A percentile compares a stretch with the other conserved stretches of the same genome.
phyloP scores from a whole-genome alignment of 2,113 vertebrate genomes.

The Todiramphus saurophagus region DNA sequence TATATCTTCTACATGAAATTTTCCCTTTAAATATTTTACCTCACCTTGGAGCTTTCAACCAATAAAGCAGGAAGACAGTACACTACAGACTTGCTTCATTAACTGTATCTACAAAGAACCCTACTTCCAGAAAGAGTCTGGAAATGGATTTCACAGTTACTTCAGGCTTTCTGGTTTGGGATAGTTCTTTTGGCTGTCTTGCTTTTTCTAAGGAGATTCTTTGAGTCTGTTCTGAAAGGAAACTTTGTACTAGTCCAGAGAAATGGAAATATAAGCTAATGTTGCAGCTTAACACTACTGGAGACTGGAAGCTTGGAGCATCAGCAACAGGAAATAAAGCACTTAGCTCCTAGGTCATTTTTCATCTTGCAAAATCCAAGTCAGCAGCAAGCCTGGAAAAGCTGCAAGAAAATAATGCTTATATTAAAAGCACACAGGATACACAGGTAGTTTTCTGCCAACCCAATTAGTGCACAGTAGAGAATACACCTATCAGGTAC shows the following conservation, averaged over 20 bases:
- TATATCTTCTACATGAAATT: constrained; percentile 29
- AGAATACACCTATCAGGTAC: neutral
- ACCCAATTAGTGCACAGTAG: neutral
- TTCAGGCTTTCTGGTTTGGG: constrained; percentile 17
- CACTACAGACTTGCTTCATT: neutral
- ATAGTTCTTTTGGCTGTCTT: neutral
- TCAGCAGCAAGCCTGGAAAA: neutral
- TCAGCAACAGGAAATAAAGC: neutral
- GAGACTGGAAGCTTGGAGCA: neutral
- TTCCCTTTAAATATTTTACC: constrained; percentile 5
- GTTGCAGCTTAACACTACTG: neutral
- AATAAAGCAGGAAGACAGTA: neutral
- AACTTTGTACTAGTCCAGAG: neutral
- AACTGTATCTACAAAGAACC: neutral
- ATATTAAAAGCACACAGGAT: neutral
- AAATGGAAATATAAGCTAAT: neutral
- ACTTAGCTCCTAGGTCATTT: neutral
- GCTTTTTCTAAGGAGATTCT: constrained; percentile 3
- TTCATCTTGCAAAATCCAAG: neutral
- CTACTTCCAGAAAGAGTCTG: constrained; percentile 14
- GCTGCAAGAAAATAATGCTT: neutral
- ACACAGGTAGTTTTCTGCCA: neutral
- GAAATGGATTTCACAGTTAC: constrained; percentile 15
- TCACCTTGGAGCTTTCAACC: constrained; percentile 19
- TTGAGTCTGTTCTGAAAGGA: constrained; percentile 16